These are phyloP conservation scores for Xerus inauris DNA, from an alignment of 2,113 vertebrate species.

Conservation along the genomic window DNA sequence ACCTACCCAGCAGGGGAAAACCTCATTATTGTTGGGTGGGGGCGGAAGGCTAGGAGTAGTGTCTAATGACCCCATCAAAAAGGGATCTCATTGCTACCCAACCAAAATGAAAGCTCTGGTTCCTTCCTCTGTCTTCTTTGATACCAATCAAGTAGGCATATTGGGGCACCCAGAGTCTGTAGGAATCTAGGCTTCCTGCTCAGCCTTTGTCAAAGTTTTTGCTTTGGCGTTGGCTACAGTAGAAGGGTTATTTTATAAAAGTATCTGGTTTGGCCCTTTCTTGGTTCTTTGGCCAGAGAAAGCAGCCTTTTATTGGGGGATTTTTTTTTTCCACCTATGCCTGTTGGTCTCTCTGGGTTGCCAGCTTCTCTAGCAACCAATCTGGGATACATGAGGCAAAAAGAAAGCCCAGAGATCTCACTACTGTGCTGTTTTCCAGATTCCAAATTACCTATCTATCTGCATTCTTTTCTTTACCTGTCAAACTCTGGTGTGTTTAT, in stretches of 20 bases:
- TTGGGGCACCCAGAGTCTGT: neutral
- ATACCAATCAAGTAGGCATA: neutral
- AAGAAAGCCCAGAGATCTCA: neutral
- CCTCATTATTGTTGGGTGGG: neutral
- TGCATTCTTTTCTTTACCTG: neutral
- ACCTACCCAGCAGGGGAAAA: neutral
- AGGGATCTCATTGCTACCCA: neutral
- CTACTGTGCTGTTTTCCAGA: neutral
- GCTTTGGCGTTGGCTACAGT: neutral
- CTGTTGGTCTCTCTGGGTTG: neutral
- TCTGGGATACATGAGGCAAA: neutral
- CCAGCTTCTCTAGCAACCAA: neutral
- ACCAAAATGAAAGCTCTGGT: neutral
- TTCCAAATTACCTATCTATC: neutral
- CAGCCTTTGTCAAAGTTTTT: neutral
- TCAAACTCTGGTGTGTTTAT: neutral
- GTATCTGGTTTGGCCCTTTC: neutral
- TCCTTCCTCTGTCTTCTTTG: neutral
- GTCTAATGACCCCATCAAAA: neutral
- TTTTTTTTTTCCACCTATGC: neutral
- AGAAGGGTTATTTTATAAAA: constrained; percentile 10
- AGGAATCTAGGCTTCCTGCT: neutral
- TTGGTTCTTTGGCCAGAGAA: neutral
- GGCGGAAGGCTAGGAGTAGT: neutral
- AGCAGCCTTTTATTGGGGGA: neutral